Base-by-base conservation (phyloP, 2,888 invertebrate species). In the Cordilura impudica region DNA sequence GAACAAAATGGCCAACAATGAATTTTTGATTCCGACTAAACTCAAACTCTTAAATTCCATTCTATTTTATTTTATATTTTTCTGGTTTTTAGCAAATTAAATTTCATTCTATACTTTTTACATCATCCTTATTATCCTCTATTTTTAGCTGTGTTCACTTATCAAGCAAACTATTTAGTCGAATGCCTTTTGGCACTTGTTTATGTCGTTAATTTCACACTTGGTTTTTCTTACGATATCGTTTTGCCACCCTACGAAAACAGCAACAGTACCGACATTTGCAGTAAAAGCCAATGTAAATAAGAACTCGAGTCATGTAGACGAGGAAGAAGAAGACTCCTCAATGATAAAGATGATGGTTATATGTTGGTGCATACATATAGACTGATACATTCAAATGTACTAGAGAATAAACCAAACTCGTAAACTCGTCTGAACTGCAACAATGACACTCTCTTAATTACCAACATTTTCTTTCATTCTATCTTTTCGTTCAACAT, bases 151-250 rank as follows among this genome's bases (percentile, higher is more conserved):
- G n/a, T 39, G 35, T n/a, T 39, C 35, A 39, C n/a, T 39, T 39
- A 66, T 45, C 29, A 63, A 61, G 67, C n/a, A 51, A 69, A 69
- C 54, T 65, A 49, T 63, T 76, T 76, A 69, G 63, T 65, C 49
- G 63, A 70, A 75, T 72, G 75, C 75, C 75, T 79, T 67, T 75
- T 79, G 75, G 79, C 75, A 72, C 56, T 79, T 79, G 75, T 79
- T 79, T 79, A 75, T 56, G 71, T 75, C 75, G 79, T 79, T 79
- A 79, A 79, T 79, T 79, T 79, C 75, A 79, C 79, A 79, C 71
- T 75, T 75, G 74, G 60, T 71, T 79, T 74, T 71, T 56, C 61
- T 74, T 53, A 54, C 45, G 53, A 51, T 63, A 43, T 45, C 18
- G 16, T 51, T 51, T 49, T 54, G 18, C 45, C 23, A 51, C 39